Evolutionary conservation across 2,797 vertebrate genomes (phyloP), one percentile per base, ranked within the genome.

Genomic region (Rhinella marina): DNA sequence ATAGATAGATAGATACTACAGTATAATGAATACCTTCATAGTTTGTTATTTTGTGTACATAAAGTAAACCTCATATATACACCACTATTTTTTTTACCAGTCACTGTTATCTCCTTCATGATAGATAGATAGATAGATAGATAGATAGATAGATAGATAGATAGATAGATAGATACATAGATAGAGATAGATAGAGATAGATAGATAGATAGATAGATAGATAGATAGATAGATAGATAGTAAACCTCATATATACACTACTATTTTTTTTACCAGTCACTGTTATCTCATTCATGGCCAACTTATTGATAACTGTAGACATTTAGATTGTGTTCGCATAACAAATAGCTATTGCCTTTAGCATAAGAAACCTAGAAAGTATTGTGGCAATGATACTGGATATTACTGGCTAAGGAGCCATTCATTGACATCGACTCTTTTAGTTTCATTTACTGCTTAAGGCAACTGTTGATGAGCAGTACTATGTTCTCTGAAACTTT

Each of bases 371-470:
- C 73, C 73, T 52, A 76, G 73, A 76, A 76, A 76, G 73, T 52
- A n/a, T 52, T n/a, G 73, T 52, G 13, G 12, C 21, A 76, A n/a
- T 76, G 73, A n/a, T 76, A 52, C 27, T 52, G 73, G 23, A 52
- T 76, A 76, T 52, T 76, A 50, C 41, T 76, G 48, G 21, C 41
- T 76, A n/a, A 50, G 21, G 73, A 76, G 73, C 48, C 73, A 76
- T 76, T 76, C 23, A 52, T 76, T 48, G 52, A n/a, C 48, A 50
- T 52, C 52, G 73, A 52, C 48, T 76, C 23, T 25, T n/a, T 76
- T 76, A n/a, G 41, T 76, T 50, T 76, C 11, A 52, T 52, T 52
- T n/a, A 52, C 73, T 50, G 73, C 73, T 76, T 77, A 77, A 77
- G 50, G 75, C 75, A 54, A 77, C 25, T 21, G 48, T 77, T 77